Base-by-base conservation (phyloP, 2,113 vertebrate species). In the Elgaria multicarinata region DNA sequence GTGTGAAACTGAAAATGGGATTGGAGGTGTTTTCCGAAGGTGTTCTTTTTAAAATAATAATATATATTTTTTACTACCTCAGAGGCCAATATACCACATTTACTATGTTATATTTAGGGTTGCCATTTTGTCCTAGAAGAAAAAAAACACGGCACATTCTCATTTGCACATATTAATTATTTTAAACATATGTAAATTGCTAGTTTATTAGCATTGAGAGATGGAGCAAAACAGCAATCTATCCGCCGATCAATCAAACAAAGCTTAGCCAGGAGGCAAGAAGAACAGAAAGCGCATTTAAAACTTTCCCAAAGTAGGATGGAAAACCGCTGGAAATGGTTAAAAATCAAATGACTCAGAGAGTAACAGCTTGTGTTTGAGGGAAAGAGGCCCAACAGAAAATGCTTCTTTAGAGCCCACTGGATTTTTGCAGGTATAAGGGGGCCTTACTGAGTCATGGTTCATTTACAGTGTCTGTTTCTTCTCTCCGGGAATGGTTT, bases 381-480 rank as follows among this genome's bases (percentile, higher is more conserved):
- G 94, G 95, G 94, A 96, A 97, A 96, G 91, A 96, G 95, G 95
- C 92, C 89, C 64, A 92, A 93, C 94, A 90, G 96, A 95, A 97
- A 97, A 96, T 94, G 82, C 86, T 93, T 95, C 91, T 85, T 78
- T 95, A 96, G 96, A 97, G 95, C 97, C 95, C 95, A 94, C 94
- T 94, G 95, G 92, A 83, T 97, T 95, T 96, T 96, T 97, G 95
- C 95, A 96, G 95, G 96, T 97, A 97, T 92, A 96, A 96, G 96
- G 93, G 93, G 94, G 92, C 93, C 97, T 96, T 78, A 85, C 96
- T 96, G 95, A 96, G 95, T 91, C 94, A 96, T 91, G 97, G 96
- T 96, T 97, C 97, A 95, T 96, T 98, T 97, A 96, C 96, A 96
- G 93, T 97, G 97, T 97, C 97, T 97, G 96, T 95, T 97, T 97